Evolutionary conservation across 1,140 invertebrate genomes (phyloP), one percentile per base, ranked within the genome.

Genomic region (Plutomurus gul): DNA sequence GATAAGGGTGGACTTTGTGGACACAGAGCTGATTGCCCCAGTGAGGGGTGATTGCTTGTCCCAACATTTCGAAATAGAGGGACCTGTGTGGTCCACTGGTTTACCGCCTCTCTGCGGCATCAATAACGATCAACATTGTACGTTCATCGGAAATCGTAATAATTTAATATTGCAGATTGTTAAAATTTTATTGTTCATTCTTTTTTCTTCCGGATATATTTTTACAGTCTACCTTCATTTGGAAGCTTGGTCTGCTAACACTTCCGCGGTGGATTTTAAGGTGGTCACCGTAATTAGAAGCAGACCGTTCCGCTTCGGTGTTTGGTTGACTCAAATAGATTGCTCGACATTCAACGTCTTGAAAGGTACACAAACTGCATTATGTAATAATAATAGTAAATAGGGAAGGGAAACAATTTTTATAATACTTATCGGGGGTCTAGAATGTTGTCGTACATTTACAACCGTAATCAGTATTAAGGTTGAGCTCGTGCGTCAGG

Each of bases 261-360:
- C 77, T 6, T 73, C 81, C 7, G 33, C 81, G 13, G 37, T 84
- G 6, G 83, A 84, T 49, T 84, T 84, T 65, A 79, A 80, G 65
- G 18, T 84, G 10, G 47, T 49, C 4, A 82, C 83, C 0, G 72
- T 77, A 16, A 33, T 80, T 20, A 46, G 22, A 22, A 78, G 79
- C 22, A 75, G 75, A 71, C 77, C 81, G 20, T 84, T 79, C 25
- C 51, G 81, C 51, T 82, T 84, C 60, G 83, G 83, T 5, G 75
- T 84, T 51, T 84, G 83, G 83, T 18, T 84, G 6, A 82, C 83
- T 22, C 83, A 84, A 65, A 82, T 84, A 49, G 83, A 84, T 40
- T 84, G 83, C 33, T 80, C 83, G 13, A 60, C 51, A 11, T 81
- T 78, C 25, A 82, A 82, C 56, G 81, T 82, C 18, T 75, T 84